A percentile compares a stretch with the other conserved stretches of the same genome.
These are phyloP conservation scores for Tyto alba DNA, from an alignment of 2,113 vertebrate species.

Conservation along the genomic window DNA sequence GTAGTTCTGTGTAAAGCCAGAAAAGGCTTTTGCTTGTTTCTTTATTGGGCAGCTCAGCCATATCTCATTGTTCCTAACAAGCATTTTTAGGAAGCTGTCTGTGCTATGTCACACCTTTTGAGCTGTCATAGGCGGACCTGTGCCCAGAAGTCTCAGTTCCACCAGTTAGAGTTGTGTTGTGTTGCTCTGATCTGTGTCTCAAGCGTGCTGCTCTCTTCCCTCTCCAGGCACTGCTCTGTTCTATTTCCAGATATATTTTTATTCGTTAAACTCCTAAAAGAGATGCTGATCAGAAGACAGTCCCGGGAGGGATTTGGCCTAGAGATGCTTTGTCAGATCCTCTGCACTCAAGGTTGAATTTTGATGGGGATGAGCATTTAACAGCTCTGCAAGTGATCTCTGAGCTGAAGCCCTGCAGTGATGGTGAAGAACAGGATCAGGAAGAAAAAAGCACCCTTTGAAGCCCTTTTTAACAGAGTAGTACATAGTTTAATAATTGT, in stretches of 20 bases:
- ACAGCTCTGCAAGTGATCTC: not conserved
- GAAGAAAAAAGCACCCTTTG: not conserved
- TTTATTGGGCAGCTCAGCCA: not conserved
- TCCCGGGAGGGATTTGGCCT: not conserved
- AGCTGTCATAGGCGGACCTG: not conserved
- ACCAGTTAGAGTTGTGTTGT: fast-evolving
- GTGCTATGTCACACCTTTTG: not conserved
- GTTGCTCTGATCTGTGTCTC: not conserved
- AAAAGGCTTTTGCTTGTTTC: not conserved
- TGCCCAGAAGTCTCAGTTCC: not conserved
- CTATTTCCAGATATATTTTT: not conserved
- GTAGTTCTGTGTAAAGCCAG: not conserved
- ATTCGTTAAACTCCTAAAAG: not conserved
- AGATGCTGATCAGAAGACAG: not conserved
- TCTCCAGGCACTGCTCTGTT: not conserved
- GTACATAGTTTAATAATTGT: not conserved
- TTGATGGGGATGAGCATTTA: not conserved
- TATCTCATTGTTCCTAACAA: not conserved
- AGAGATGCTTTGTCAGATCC: not conserved
- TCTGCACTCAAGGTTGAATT: not conserved
- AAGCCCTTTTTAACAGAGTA: not conserved
- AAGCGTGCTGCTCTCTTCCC: not conserved
- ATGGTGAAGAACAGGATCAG: not conserved
- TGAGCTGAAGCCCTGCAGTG: not conserved
- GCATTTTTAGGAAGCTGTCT: not conserved